Percentiles rank a stretch among this genome's conserved stretches.
Evolutionary conservation across 2,797 vertebrate genomes (phyloP).

Genomic region (Paedocypris micromegethes): DNA sequence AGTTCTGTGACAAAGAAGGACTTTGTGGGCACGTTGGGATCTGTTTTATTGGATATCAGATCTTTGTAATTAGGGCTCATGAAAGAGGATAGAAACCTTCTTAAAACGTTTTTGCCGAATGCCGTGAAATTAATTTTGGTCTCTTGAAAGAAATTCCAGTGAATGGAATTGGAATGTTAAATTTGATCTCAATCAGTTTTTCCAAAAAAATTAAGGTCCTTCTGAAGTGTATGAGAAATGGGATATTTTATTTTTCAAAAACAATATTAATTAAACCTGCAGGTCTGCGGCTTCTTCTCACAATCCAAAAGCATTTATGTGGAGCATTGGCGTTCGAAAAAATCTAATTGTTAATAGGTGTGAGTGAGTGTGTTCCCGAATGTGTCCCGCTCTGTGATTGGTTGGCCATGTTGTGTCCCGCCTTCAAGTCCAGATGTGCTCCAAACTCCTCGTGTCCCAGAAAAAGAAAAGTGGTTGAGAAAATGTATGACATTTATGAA

Average conservation of each 20-base stretch:
- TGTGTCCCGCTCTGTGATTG: too few species aligned
- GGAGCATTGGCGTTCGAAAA: background rate
- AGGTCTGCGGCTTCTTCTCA: background rate
- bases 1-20: constrained; percentile 38
- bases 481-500: background rate
- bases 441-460: too few species aligned
- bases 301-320: too few species aligned
- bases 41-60: constrained; percentile 38
- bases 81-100: constrained; percentile 30
- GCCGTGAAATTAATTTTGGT: background rate
- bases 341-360: background rate
- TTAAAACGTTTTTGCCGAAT: constrained; percentile 5
- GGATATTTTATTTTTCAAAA: background rate
- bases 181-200: too few species aligned
- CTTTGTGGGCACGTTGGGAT: constrained; percentile 43
- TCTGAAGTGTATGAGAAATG: constrained; percentile 7
- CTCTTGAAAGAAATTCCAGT: too few species aligned
- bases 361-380: too few species aligned
- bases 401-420: too few species aligned
- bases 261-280: background rate
- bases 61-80: constrained; percentile 30
- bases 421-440: too few species aligned
- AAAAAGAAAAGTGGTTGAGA: too few species aligned
- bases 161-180: too few species aligned
- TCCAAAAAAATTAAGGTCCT: constrained; percentile 7